These are phyloP conservation scores for Microplitis mediator DNA, from an alignment of 1,140 invertebrate genomes.

Conservation along the genomic window DNA sequence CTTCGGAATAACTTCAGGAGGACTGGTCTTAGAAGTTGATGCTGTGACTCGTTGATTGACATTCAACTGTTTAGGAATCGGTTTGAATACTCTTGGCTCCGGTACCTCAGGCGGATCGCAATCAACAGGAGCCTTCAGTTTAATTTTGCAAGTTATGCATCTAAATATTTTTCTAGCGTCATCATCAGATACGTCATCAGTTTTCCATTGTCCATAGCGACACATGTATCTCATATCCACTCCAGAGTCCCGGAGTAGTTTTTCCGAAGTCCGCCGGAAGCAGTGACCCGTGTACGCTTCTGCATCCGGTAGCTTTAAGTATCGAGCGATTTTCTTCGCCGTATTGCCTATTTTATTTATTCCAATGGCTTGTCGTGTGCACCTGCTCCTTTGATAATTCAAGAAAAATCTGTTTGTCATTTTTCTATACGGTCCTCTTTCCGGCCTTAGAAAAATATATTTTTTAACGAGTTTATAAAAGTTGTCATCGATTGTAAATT, in stretches of 20 bases:
- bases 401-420: slow-evolving; percentile 31
- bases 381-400: slow-evolving; percentile 30
- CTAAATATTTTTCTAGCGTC: background rate
- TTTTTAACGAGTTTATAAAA: slow-evolving; percentile 27
- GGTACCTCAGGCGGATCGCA: too few species aligned
- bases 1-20: too few species aligned
- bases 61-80: too few species aligned
- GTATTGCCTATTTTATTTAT: slow-evolving; percentile 29
- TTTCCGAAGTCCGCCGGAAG: slow-evolving; percentile 30
- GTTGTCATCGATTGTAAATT: slow-evolving; percentile 21
- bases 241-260: background rate
- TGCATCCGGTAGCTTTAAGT: slow-evolving; percentile 28
- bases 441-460: slow-evolving; percentile 29
- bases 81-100: too few species aligned
- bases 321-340: slow-evolving; percentile 32
- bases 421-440: background rate
- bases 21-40: too few species aligned
- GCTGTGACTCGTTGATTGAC: too few species aligned
- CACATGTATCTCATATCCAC: background rate
- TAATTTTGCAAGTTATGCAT: too few species aligned
- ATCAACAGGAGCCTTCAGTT: too few species aligned
- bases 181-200: background rate
- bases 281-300: slow-evolving; percentile 33
- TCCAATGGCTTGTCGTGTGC: slow-evolving; percentile 32
- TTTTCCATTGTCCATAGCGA: background rate